Conservation (phyloP, 2,113 vertebrate species). For the Monopterus albus region DNA sequence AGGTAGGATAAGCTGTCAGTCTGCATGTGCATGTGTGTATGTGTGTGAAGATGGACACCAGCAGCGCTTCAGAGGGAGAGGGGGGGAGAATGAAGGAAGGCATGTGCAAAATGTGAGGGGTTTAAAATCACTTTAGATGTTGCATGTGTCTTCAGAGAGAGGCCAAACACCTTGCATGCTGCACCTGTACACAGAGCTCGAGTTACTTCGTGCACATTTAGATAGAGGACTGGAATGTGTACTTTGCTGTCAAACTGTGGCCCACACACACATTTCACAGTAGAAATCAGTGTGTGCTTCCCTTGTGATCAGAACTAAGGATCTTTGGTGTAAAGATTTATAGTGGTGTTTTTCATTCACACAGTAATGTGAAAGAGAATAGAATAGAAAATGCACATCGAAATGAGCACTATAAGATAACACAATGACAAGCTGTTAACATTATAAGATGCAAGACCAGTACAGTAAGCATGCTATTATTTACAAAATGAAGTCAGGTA, state of each 20-base stretch:
- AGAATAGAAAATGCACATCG: too few species aligned
- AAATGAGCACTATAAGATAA: too few species aligned
- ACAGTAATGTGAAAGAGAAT: too few species aligned
- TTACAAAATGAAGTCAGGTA: background rate
- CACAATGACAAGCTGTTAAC: too few species aligned
- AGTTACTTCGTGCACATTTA: constrained; percentile 56
- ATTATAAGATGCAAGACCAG: too few species aligned
- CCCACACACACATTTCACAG: background rate
- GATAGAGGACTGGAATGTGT: constrained; percentile 48
- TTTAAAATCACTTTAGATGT: constrained; percentile 66
- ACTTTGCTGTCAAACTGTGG: constrained; percentile 38
- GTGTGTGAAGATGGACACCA: constrained; percentile 56
- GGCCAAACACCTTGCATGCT: constrained; percentile 78
- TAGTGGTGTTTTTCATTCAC: too few species aligned
- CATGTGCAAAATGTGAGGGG: constrained; percentile 74
- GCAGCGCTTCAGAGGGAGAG: constrained; percentile 47
- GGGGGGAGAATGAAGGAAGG: constrained; percentile 35
- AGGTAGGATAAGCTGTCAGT: constrained; percentile 80
- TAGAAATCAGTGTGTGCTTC: too few species aligned
- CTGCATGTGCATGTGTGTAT: constrained; percentile 38
- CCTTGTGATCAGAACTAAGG: too few species aligned
- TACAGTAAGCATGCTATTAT: too few species aligned
- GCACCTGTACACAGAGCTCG: constrained; percentile 80
- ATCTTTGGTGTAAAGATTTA: too few species aligned
- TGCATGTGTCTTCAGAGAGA: constrained; percentile 36